phyloP scores from a whole-genome alignment of 2,888 invertebrate genomes.

The Xestia c-nigrum region DNA sequence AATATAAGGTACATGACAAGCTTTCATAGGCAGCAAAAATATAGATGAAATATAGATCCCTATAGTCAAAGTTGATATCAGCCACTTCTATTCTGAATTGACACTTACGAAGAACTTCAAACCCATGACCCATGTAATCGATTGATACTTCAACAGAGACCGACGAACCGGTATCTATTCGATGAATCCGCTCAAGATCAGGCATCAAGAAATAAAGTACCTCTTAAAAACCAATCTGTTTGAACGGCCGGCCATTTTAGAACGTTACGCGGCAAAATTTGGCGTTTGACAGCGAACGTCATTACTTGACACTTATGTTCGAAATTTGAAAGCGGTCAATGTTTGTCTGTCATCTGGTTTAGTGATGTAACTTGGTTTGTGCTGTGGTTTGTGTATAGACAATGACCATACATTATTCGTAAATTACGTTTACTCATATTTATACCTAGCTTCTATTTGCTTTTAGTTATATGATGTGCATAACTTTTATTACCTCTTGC shows the following conservation, averaged over 20 bases:
- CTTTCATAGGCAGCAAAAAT: neutral
- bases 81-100: neutral
- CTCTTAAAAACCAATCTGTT: conserved; percentile 55
- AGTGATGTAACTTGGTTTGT: conserved; percentile 34
- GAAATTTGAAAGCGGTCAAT: conserved; percentile 49
- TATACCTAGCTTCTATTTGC: neutral
- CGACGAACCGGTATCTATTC: conserved; percentile 41
- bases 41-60: neutral
- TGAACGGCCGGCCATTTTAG: conserved; percentile 46
- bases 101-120: conserved; percentile 19
- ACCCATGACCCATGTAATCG: conserved; percentile 20
- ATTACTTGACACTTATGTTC: conserved; percentile 44
- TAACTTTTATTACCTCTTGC: neutral
- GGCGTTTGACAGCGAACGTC: conserved; percentile 43
- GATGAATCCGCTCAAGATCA: conserved; percentile 29
- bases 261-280: conserved; percentile 51
- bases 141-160: conserved; percentile 25
- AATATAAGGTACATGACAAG: neutral
- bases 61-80: conserved; percentile 6
- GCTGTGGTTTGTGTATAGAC: neutral
- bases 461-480: neutral
- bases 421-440: neutral
- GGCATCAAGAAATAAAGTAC: conserved; percentile 37
- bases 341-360: conserved; percentile 30
- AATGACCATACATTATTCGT: neutral